These are phyloP conservation scores for Apamea anceps DNA, from an alignment of 2,888 invertebrate genomes.

Conservation along the genomic window DNA sequence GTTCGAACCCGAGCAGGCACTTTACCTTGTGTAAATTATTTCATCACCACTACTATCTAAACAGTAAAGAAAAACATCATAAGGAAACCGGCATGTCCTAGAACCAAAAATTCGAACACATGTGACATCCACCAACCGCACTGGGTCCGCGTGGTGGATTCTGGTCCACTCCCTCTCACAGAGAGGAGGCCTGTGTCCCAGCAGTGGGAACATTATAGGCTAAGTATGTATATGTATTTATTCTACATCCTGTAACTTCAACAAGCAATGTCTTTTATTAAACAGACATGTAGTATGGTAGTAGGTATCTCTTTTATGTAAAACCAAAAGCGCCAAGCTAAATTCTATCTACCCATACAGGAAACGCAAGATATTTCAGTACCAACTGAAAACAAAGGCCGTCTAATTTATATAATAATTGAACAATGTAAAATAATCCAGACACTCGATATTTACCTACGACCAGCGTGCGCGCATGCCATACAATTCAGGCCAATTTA, in stretches of 20 bases:
- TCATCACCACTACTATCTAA: too few species aligned
- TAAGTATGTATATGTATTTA: too few species aligned
- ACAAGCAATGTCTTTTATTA: not conserved
- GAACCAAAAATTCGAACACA: too few species aligned
- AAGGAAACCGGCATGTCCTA: too few species aligned
- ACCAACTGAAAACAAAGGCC: constrained; percentile 61
- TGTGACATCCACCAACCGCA: too few species aligned
- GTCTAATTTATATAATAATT: constrained; percentile 46
- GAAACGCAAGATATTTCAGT: constrained; percentile 16
- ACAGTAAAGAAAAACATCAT: too few species aligned
- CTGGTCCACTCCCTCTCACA: too few species aligned
- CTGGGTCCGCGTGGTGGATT: too few species aligned
- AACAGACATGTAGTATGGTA: not conserved
- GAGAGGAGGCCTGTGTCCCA: too few species aligned
- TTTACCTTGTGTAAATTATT: too few species aligned
- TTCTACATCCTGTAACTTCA: not conserved
- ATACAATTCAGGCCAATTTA: constrained; percentile 81
- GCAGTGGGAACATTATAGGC: too few species aligned
- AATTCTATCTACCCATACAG: not conserved
- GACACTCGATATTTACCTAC: constrained; percentile 62
- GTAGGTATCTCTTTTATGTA: not conserved
- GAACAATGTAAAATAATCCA: constrained; percentile 61
- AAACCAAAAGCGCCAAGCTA: not conserved
- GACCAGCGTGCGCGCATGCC: constrained; percentile 71
- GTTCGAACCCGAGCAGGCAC: too few species aligned